phyloP scores from a whole-genome alignment of 2,888 invertebrate species.

The Podabrus alpinus region DNA sequence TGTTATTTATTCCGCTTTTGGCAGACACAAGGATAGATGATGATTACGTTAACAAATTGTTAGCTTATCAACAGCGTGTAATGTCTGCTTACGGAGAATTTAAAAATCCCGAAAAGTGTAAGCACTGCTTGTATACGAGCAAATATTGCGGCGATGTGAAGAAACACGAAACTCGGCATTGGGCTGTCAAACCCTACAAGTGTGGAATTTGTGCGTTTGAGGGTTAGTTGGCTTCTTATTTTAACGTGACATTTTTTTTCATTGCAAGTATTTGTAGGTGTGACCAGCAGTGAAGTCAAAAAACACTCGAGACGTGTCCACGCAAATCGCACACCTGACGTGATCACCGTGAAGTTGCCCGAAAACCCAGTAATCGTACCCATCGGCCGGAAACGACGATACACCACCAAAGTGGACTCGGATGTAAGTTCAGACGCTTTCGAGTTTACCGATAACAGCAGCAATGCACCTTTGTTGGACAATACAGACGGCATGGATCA shows the following conservation, averaged over 20 bases:
- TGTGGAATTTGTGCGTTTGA: conserved; percentile 56
- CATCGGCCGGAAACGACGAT: background rate
- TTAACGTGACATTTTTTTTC: background rate
- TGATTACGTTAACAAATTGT: conserved; percentile 44
- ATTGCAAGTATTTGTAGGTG: conserved; percentile 6
- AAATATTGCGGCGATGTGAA: conserved; percentile 42
- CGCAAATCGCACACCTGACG: conserved; percentile 1
- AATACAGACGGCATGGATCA: background rate
- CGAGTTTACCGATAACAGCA: background rate
- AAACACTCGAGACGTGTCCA: conserved; percentile 19
- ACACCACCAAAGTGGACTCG: background rate
- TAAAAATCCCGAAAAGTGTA: conserved; percentile 7
- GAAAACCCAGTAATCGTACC: conserved; percentile 14
- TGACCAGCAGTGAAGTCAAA: conserved; percentile 11
- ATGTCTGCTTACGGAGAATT: conserved; percentile 5
- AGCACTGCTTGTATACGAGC: conserved; percentile 31
- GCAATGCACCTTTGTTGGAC: background rate
- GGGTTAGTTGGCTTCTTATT: conserved; percentile 15
- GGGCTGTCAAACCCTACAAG: conserved; percentile 54
- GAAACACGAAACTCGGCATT: conserved; percentile 58
- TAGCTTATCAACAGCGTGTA: conserved; percentile 37
- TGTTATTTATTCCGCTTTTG: conserved; percentile 47
- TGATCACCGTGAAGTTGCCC: conserved; percentile 10
- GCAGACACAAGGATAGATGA: conserved; percentile 38
- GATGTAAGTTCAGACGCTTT: background rate